These are phyloP conservation scores for Amphibalanus amphitrite DNA, from an alignment of 1,140 invertebrate genomes.

Conservation along the genomic window DNA sequence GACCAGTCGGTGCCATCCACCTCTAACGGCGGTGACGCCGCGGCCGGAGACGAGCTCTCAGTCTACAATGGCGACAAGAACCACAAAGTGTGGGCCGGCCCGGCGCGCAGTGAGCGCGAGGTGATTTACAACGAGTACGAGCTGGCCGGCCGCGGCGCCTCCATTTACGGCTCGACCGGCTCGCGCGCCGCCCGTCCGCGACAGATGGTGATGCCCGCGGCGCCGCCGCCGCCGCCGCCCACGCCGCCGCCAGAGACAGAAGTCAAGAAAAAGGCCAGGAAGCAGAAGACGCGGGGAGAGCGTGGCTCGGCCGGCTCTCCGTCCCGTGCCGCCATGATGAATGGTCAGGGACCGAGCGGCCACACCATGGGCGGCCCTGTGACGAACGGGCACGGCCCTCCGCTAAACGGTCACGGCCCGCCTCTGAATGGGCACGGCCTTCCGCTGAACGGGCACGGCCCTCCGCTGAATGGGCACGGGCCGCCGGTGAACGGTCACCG, in stretches of 20 bases:
- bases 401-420: conserved; percentile 15
- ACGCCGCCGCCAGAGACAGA: conserved; percentile 35
- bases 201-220: conserved; percentile 54
- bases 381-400: conserved; percentile 13
- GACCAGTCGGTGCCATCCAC: conserved; percentile 15
- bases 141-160: conserved; percentile 26
- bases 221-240: conserved; percentile 56
- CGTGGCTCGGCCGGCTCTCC: conserved; percentile 22
- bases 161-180: conserved; percentile 19
- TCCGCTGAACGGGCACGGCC: conserved; percentile 15
- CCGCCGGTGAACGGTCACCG: conserved; percentile 10
- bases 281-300: conserved; percentile 25
- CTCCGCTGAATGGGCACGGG: conserved; percentile 20
- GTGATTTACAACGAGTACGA: conserved; percentile 47
- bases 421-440: conserved; percentile 14
- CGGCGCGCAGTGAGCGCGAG: conserved; percentile 13
- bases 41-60: conserved; percentile 40
- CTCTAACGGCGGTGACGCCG: conserved; percentile 18
- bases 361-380: conserved; percentile 14
- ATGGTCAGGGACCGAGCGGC: conserved; percentile 15
- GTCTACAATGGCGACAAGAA: conserved; percentile 79
- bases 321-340: conserved; percentile 13
- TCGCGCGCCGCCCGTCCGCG: conserved; percentile 37
- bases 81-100: conserved; percentile 62
- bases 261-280: conserved; percentile 30